Conservation (phyloP, 2,888 invertebrate genomes). For the Dasysyrphus albostriatus region DNA sequence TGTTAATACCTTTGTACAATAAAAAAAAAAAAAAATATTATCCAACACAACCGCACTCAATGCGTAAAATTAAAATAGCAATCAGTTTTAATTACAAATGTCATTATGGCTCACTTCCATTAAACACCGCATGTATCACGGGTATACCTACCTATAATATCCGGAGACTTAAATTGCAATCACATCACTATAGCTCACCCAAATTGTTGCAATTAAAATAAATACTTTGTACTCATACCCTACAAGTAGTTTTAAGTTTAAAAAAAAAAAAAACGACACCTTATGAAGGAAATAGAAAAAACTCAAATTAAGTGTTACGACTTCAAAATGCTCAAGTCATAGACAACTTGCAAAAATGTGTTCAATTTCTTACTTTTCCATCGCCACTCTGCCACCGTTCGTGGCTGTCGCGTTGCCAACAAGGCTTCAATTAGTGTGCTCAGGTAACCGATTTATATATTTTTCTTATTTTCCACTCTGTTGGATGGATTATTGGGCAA, state of each 20-base stretch:
- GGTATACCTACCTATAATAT: constrained; percentile 41
- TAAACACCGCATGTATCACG: constrained; percentile 4
- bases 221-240: constrained; percentile 37
- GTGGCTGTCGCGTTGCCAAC: not conserved
- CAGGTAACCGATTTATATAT: constrained; percentile 23
- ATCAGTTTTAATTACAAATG: constrained; percentile 55
- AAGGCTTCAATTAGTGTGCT: constrained; percentile 36
- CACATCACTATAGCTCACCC: constrained; percentile 22
- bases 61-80: constrained; percentile 12
- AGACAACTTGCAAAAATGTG: constrained; percentile 22
- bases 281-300: constrained; percentile 58
- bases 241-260: not conserved
- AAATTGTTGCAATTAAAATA: constrained; percentile 52
- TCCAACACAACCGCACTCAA: constrained; percentile 2
- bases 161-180: constrained; percentile 56
- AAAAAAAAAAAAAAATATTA: not conserved
- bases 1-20: too few species aligned
- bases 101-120: constrained; percentile 51
- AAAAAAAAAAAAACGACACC: constrained; percentile 15
- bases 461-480: constrained; percentile 36
- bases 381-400: too few species aligned
- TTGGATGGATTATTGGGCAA: constrained; percentile 41
- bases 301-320: constrained; percentile 59
- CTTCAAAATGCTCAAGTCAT: constrained; percentile 45
- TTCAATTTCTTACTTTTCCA: constrained; percentile 1